phyloP scores from a whole-genome alignment of 2,797 vertebrate genomes.

The Erpetoichthys calabaricus region DNA sequence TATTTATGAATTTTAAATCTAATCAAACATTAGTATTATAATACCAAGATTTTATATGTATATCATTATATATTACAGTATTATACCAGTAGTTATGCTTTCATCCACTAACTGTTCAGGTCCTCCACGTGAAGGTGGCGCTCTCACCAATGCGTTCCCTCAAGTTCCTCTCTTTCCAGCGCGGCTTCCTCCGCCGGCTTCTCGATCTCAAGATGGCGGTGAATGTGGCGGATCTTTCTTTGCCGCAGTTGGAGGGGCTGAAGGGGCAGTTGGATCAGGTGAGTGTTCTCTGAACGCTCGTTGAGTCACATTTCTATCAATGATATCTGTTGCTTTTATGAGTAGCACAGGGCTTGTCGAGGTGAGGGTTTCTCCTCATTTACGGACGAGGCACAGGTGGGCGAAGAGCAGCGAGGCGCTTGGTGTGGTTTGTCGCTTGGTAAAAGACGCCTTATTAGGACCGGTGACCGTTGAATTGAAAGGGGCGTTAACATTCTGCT shows the following conservation, averaged over 20 bases:
- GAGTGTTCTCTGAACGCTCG: background rate
- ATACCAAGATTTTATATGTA: too few species aligned
- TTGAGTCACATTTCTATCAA: too few species aligned
- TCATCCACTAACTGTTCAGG: too few species aligned
- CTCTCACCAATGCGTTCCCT: too few species aligned
- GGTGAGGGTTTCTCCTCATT: background rate
- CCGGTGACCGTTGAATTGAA: too few species aligned
- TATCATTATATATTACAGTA: too few species aligned
- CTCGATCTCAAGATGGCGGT: conserved; percentile 52
- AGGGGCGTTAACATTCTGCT: too few species aligned
- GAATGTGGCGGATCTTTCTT: conserved; percentile 69
- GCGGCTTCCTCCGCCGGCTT: background rate
- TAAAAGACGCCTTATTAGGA: background rate
- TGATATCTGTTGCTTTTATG: too few species aligned
- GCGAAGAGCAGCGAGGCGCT: background rate
- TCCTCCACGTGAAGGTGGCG: too few species aligned
- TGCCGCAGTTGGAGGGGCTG: conserved; percentile 75
- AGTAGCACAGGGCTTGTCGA: background rate
- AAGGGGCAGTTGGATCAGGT: conserved; percentile 87
- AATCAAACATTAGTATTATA: too few species aligned
- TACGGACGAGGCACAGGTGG: background rate
- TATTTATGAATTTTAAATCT: too few species aligned
- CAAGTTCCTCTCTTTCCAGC: background rate
- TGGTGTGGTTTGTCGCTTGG: background rate
- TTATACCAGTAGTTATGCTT: too few species aligned